Base-by-base conservation (phyloP, 2,888 invertebrate genomes). In the Crematogaster levior region DNA sequence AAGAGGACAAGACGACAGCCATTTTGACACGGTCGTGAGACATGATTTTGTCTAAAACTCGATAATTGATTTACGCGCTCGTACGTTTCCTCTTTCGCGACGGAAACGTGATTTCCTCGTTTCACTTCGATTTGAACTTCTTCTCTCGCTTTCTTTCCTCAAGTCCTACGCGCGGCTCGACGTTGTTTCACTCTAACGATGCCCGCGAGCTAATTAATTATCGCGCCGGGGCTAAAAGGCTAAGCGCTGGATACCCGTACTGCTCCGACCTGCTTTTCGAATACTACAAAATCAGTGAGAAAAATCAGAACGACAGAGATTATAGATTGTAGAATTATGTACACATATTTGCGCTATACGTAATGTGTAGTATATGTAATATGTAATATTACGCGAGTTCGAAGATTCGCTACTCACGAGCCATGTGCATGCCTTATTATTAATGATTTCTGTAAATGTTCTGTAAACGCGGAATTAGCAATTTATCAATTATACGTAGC, bases 251-350 rank as follows among this genome's bases (percentile, higher is more conserved):
- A 91, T 93, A 94, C 93, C 93, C 93, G 93, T 93, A 94, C 92
- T 93, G 92, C 89, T 94, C 93, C 93, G 93, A 94, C 92, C 92
- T 93, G 93, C 91, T 91, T 91, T 88, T 91, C 90, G 90, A 90
- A 87, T 87, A 86, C 87, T 85, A 86, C 84, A 81, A 73, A 86
- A 79, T 79, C 77, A 68, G 65, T 82, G 72, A 66, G 72, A 68
- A 65, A 70, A 83, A 84, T 58, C n/a, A 81, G 51, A 81, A 70
- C 74, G 58, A 79, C 68, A 73, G 70, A 72, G 75, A 81, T 80
- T 82, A 75, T 74, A 66, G 84, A 77, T 65, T 34, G 77, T 84
- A 61, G 51, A 70, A 70, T 30, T 81, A 81, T 66, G 1, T 58
- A 81, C 83, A 83, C 73, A 66, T 81, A 81, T 63, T 53, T 61